A percentile compares a stretch with the other conserved stretches of the same genome.
These are phyloP conservation scores for Sporophila hypoxantha DNA, from an alignment of 2,113 vertebrate species.

Conservation along the genomic window DNA sequence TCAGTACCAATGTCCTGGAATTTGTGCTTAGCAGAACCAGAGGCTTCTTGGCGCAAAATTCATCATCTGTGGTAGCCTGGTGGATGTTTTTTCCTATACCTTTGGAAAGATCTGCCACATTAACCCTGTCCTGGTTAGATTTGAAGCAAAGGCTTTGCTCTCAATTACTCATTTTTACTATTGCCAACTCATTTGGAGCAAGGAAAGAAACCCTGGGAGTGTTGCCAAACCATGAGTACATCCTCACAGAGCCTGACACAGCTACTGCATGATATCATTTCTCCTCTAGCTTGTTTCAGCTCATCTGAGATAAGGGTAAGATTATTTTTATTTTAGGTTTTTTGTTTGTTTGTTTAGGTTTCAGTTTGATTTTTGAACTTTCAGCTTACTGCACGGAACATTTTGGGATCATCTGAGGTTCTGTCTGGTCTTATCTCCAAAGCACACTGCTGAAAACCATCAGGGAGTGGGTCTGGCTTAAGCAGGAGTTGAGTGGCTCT, in stretches of 20 bases:
- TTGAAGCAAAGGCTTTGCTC: not conserved
- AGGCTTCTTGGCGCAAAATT: not conserved
- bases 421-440: not conserved
- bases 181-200: not conserved
- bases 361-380: not conserved
- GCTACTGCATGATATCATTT: not conserved
- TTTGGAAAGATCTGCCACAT: not conserved
- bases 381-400: not conserved
- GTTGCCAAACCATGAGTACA: not conserved
- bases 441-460: not conserved
- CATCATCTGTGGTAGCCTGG: not conserved
- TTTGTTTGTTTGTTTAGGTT: not conserved
- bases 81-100: not conserved
- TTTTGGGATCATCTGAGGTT: not conserved
- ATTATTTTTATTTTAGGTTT: not conserved
- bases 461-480: not conserved
- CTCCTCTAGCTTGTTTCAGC: not conserved
- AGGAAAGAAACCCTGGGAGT: not conserved
- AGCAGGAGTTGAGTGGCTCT: not conserved
- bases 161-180: not conserved
- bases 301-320: not conserved
- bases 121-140: not conserved
- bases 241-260: not conserved
- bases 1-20: rapidly evolving
- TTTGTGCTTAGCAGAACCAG: not conserved